Evolutionary conservation across 2,113 vertebrate species (phyloP).

Genomic region (Genyomyrus donnyi): DNA sequence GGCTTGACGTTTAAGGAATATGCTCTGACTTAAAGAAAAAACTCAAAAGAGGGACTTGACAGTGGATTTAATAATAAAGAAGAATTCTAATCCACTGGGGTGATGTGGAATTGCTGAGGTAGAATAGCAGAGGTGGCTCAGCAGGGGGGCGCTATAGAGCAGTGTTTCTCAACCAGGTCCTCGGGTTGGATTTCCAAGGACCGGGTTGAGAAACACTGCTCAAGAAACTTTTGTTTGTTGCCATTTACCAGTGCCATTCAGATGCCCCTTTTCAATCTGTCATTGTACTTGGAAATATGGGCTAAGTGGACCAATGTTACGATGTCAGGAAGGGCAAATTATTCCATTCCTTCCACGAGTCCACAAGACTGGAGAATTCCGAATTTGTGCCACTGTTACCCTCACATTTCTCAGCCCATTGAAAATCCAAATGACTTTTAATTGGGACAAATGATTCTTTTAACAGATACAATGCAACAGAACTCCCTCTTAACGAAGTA

Average conservation of each 20-base stretch:
- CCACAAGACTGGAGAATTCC: background rate
- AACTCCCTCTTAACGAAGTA: background rate
- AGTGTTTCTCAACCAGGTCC: background rate
- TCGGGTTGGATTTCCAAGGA: background rate
- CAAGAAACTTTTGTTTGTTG: background rate
- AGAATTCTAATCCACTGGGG: background rate
- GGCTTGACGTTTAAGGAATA: background rate
- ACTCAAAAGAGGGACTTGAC: background rate
- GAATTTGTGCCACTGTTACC: background rate
- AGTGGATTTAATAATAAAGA: slow-evolving; percentile 10
- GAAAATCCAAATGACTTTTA: background rate
- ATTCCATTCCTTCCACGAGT: background rate
- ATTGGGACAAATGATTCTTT: background rate
- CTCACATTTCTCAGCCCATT: background rate
- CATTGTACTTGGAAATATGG: background rate
- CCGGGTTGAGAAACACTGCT: background rate
- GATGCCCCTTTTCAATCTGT: background rate
- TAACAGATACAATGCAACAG: background rate
- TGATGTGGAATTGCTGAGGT: background rate
- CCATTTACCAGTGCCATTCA: background rate
- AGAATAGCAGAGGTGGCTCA: background rate
- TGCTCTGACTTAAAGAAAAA: background rate
- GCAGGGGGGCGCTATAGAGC: background rate
- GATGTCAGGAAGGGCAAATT: background rate
- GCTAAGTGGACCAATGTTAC: background rate